phyloP scores from a whole-genome alignment of 2,113 vertebrate species.

The Elanoides forficatus region DNA sequence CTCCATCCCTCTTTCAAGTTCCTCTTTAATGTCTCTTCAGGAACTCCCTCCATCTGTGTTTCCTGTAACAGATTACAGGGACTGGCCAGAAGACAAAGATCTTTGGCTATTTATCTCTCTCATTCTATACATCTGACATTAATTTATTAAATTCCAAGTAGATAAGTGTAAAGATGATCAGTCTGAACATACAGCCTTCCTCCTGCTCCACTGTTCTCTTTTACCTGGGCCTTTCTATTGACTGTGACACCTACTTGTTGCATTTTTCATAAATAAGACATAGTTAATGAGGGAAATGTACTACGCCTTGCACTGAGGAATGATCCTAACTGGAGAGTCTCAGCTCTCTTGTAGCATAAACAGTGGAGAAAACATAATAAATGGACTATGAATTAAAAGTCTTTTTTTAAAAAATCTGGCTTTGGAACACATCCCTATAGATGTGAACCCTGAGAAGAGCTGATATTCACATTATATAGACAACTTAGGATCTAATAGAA shows the following conservation, averaged over 20 bases:
- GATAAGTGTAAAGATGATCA: background rate
- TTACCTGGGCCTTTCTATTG: background rate
- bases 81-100: background rate
- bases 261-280: background rate
- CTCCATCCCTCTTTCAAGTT: background rate
- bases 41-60: background rate
- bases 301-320: background rate
- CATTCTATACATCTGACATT: background rate
- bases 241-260: background rate
- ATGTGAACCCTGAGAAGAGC: background rate
- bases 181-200: background rate
- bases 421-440: background rate
- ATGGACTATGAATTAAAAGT: background rate
- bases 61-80: background rate
- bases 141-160: background rate
- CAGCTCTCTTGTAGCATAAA: background rate
- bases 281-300: background rate
- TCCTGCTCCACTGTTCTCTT: background rate
- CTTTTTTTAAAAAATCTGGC: fast-evolving
- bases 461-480: background rate
- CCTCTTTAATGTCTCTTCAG: background rate
- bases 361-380: background rate
- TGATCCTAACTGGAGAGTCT: background rate
- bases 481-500: background rate
- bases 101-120: background rate